A percentile compares a stretch with the other conserved stretches of the same genome.
phyloP scores from a whole-genome alignment of 2,113 vertebrate genomes.

The Uropsilus gracilis region DNA sequence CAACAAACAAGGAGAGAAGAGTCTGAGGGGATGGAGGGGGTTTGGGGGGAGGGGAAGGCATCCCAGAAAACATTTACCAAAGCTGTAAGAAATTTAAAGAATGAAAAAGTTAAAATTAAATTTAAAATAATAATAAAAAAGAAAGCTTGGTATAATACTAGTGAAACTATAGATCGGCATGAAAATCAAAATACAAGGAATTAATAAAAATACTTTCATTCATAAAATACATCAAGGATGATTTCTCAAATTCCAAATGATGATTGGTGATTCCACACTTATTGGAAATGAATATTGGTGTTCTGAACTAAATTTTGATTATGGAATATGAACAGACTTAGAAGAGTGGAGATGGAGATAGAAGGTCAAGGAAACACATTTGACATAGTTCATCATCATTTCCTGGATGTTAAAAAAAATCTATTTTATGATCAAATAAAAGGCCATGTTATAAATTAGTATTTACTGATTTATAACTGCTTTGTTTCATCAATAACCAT shows the following conservation, averaged over 20 bases:
- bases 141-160: background rate
- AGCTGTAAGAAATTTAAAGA: no score
- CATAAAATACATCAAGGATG: background rate
- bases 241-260: background rate
- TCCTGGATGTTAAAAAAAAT: background rate
- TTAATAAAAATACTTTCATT: background rate
- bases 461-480: background rate
- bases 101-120: no score
- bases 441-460: background rate
- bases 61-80: no score
- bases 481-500: background rate
- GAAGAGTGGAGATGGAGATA: background rate
- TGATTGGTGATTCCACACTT: background rate
- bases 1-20: no score
- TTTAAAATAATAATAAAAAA: no score
- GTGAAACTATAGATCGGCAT: background rate
- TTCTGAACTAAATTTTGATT: background rate
- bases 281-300: background rate
- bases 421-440: background rate
- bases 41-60: no score
- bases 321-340: background rate
- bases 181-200: background rate
- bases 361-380: background rate
- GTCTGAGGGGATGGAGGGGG: no score
- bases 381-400: background rate